Conservation (phyloP, 1,140 invertebrate species). For the Dreissena rostriformis region DNA sequence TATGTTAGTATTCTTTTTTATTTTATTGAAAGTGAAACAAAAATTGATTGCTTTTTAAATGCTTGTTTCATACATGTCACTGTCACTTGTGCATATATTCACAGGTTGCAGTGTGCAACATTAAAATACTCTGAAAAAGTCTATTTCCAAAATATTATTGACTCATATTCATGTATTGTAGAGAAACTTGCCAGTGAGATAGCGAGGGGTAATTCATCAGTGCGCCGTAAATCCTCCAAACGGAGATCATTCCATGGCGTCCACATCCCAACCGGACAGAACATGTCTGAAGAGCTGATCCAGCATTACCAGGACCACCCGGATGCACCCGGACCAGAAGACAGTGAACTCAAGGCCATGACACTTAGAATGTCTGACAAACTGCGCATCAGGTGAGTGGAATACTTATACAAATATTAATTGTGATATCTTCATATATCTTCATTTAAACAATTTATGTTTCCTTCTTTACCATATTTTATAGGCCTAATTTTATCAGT, state of each 20-base stretch:
- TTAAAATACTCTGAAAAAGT: too few species aligned
- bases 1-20: too few species aligned
- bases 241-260: conserved; percentile 57
- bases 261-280: conserved; percentile 24
- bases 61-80: too few species aligned
- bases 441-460: not conserved
- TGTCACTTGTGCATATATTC: too few species aligned
- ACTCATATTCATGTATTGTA: conserved; percentile 23
- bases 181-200: conserved; percentile 58
- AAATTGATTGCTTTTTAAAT: too few species aligned
- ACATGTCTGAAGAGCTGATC: conserved; percentile 51
- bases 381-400: conserved; percentile 67
- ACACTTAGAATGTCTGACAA: conserved; percentile 65
- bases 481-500: too few species aligned
- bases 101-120: too few species aligned
- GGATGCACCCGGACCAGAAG: conserved; percentile 61
- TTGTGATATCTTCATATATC: not conserved
- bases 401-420: not conserved
- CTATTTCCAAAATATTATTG: too few species aligned
- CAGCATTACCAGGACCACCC: conserved; percentile 44
- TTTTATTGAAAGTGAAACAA: too few species aligned
- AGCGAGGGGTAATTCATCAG: conserved; percentile 36
- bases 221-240: conserved; percentile 42
- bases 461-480: not conserved
- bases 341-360: conserved; percentile 70